Evolutionary conservation across 2,888 invertebrate species (phyloP), one percentile per base, ranked within the genome.

Genomic region (Melipona bicolor): DNA sequence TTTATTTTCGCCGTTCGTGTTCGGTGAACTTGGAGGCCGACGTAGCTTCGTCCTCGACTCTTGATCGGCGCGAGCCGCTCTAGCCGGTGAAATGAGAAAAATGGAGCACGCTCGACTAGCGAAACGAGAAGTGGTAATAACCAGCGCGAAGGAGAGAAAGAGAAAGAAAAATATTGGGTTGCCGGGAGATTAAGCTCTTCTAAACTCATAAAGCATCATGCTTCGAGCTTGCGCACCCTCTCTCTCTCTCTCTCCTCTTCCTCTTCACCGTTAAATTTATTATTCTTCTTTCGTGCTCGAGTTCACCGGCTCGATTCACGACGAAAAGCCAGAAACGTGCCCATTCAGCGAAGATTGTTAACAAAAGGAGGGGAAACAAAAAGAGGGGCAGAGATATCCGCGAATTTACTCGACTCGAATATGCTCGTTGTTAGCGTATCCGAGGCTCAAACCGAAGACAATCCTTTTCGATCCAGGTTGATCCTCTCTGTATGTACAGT

Each of bases 141-240:
- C 72, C 77, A 71, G 49, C 9, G 77, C 59, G 43, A 69, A 19
- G 56, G 69, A 49, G 56, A 62, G 54, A 72, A 59, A 78, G 69
- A 62, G 67, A 61, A 74, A 79, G 79, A 83, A 83, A 83, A 83
- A 84, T 84, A 84, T 84, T 84, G 83, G 81, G 71, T 76, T 72
- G 81, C 81, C 62, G 43, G 59, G 52, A 68, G 72, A 79, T 79
- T 83, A 79, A 83, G 81, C 81, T 81, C 81, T 77, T 81, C 83
- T 76, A 83, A 77, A 83, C 83, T 83, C 83, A 81, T 81, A 83
- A 83, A 83, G 68, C 83, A 83, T 83, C 68, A 19, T 76, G 36
- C 81, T 80, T 59, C 56, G 65, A 36, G 65, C 43, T 59, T n/a
- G 43, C 54, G 17, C 61, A 6, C 17, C 17, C 43, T 17, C 27